Evolutionary conservation across 2,797 vertebrate species (phyloP), one percentile per base, ranked within the genome.

Genomic region (Tachyglossus aculeatus): DNA sequence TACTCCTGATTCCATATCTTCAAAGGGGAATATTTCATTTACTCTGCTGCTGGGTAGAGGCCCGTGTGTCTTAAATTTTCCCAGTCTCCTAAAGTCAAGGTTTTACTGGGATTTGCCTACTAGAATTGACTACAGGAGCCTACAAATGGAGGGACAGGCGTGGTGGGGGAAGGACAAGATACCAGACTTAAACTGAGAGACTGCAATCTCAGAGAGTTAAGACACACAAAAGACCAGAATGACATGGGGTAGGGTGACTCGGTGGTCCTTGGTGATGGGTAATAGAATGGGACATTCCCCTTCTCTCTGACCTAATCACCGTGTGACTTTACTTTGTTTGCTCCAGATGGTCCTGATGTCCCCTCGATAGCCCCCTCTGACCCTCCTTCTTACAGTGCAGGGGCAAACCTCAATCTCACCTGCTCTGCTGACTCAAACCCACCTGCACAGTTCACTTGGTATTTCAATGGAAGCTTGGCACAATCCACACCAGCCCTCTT

Each of bases 271-370:
- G 45, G 25, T 48, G 45, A 29, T 48, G 45, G 45, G 45, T 48
- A 24, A 16, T 13, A 45, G 19, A 52, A 44, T 19, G 11, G 15
- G 6, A 62, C 25, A 25, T 9, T 59, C 18, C 13, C 13, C 18
- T 58, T 29, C 45, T 29, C 32, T 68, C 38, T 37, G 41, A 27
- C 67, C 18, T 52, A 3, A 6, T 61, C 58, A 59, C 7, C 24
- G 0, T 55, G 18, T 63, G 74, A 7, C 25, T 75, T 63, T 67
- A 19, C 68, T 82, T 62, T 71, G 5, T 70, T 67, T 80, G 33
- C 67, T 86, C 52, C 60, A 85, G 77, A 81, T 87, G 87, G 82
- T 53, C 85, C 71, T 0, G 77, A 71, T 4, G 1, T 0, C 5
- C 73, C 78, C 4, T 34, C 36, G 32, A 85, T 86, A 44, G 48